These are phyloP conservation scores for Ips typographus DNA, from an alignment of 1,140 invertebrate species.

Conservation along the genomic window DNA sequence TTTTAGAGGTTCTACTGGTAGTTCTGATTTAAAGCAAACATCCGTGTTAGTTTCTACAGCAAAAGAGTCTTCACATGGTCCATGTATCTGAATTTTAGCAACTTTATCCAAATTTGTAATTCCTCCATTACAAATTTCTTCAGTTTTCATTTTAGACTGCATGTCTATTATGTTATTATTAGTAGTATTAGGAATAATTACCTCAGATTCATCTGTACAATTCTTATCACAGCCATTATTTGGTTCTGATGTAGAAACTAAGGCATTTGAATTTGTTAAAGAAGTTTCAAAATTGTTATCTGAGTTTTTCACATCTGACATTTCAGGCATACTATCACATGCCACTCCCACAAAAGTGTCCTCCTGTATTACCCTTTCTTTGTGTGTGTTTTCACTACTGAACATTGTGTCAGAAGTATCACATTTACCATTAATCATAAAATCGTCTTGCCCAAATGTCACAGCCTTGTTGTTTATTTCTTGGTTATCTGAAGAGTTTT, in stretches of 20 bases:
- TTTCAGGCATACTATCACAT: not conserved
- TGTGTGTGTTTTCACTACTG: too few relatives aligned
- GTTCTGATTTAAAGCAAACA: too few relatives aligned
- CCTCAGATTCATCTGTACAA: conserved; percentile 31
- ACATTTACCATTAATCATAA: conserved; percentile 19
- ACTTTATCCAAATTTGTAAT: too few relatives aligned
- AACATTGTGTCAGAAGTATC: not conserved
- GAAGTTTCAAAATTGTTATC: conserved; percentile 18
- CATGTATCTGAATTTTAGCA: too few relatives aligned
- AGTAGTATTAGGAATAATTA: conserved; percentile 2
- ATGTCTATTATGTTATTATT: conserved; percentile 39
- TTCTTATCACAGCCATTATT: conserved; percentile 41
- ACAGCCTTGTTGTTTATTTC: not conserved
- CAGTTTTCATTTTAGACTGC: conserved; percentile 33
- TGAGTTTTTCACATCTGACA: conserved; percentile 22
- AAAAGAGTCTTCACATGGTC: too few relatives aligned
- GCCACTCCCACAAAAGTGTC: too few relatives aligned
- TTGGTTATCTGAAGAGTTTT: too few relatives aligned
- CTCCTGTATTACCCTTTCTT: too few relatives aligned
- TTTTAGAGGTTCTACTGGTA: too few relatives aligned
- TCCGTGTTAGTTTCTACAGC: too few relatives aligned
- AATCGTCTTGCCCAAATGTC: conserved; percentile 9
- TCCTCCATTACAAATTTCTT: not conserved
- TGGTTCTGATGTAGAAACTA: conserved; percentile 32
- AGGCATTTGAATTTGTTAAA: conserved; percentile 17